Evolutionary conservation across 2,113 vertebrate genomes (phyloP).

Genomic region (Corythoichthys haematopterus): DNA sequence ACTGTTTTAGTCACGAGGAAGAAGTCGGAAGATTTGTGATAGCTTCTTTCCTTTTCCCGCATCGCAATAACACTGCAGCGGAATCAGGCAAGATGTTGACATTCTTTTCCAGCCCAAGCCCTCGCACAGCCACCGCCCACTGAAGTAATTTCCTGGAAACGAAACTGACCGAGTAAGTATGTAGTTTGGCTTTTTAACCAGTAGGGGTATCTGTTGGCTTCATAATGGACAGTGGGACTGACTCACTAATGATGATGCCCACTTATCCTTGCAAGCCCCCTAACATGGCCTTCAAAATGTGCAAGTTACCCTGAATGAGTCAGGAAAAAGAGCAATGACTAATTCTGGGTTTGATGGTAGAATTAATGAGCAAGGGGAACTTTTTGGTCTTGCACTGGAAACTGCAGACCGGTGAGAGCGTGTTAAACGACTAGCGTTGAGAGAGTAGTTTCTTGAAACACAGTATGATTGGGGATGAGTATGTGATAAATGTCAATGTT

Average conservation of each 20-base stretch:
- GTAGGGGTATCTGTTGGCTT: slow-evolving; percentile 14
- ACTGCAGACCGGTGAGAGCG: not conserved
- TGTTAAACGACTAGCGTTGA: not conserved
- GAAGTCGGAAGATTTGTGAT: not conserved
- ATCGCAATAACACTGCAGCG: not conserved
- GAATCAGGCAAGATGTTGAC: slow-evolving; percentile 25
- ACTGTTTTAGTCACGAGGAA: not conserved
- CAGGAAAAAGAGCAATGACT: not conserved
- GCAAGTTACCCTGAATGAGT: not conserved
- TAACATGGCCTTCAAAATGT: not conserved
- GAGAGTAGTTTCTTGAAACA: not conserved
- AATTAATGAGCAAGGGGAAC: not conserved
- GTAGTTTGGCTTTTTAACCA: slow-evolving; percentile 3
- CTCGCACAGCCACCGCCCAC: slow-evolving; percentile 34
- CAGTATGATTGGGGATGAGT: not conserved
- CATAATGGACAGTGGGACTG: not conserved
- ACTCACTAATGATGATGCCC: not conserved
- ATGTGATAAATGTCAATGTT: too few relatives aligned
- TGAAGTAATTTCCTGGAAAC: slow-evolving; percentile 60
- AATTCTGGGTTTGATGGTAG: not conserved
- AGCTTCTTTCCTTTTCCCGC: not conserved
- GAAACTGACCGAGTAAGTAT: not conserved
- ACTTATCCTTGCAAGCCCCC: not conserved
- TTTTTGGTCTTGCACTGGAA: not conserved
- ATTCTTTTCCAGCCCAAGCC: slow-evolving; percentile 42